Percentiles rank a stretch among this genome's conserved stretches.
These are phyloP conservation scores for Nixonia krombeini DNA, from an alignment of 1,140 invertebrate species.

Conservation along the genomic window DNA sequence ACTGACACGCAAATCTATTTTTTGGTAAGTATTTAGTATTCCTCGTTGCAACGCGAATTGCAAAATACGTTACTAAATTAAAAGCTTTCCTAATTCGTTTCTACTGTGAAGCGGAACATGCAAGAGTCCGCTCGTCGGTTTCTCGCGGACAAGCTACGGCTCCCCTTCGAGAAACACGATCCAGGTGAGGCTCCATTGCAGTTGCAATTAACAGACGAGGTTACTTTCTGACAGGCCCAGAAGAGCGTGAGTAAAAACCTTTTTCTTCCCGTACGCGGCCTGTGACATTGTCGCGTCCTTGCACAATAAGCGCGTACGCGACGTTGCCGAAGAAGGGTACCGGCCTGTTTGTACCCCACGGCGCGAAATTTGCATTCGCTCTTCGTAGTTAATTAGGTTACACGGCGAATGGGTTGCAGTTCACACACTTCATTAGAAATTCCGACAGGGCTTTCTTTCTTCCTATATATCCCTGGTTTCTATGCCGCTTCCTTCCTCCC, in stretches of 20 bases:
- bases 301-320: conserved; percentile 24
- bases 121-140: conserved; percentile 4
- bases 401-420: conserved; percentile 32
- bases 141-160: conserved; percentile 24
- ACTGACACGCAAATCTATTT: no score
- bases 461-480: no score
- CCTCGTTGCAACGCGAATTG: background rate
- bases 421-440: conserved; percentile 53
- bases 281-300: conserved; percentile 26
- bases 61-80: background rate
- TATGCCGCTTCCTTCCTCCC: no score
- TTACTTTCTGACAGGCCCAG: conserved; percentile 12
- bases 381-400: conserved; percentile 55
- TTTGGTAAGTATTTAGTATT: no score
- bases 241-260: conserved; percentile 36
- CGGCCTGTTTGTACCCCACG: conserved; percentile 45
- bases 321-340: conserved; percentile 34
- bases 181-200: conserved; percentile 33
- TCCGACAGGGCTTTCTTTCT: conserved; percentile 13
- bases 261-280: conserved; percentile 16
- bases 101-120: no score
- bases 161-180: conserved; percentile 37
- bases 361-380: conserved; percentile 51
- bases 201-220: conserved; percentile 43
- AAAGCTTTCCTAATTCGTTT: background rate